Evolutionary conservation across 2,797 vertebrate genomes (phyloP).

Genomic region (Myiotriccus ornatus): DNA sequence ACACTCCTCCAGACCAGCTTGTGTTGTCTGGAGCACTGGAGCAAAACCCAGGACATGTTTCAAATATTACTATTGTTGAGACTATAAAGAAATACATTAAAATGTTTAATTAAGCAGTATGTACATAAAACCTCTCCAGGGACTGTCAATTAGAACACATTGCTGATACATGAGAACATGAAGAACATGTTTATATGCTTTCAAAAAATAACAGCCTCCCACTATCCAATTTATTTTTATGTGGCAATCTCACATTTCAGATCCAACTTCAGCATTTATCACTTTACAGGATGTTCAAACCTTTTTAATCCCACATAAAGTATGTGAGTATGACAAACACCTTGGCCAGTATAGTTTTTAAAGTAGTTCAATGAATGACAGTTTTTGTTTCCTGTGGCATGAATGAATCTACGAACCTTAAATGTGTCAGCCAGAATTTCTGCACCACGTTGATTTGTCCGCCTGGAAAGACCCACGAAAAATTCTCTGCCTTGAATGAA

Average conservation of each 20-base stretch:
- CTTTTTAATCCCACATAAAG: neutral
- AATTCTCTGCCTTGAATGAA: conserved; percentile 89
- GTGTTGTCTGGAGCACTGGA: neutral
- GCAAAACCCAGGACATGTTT: neutral
- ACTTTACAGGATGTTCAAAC: neutral
- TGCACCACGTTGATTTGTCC: conserved; percentile 97
- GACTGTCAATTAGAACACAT: neutral
- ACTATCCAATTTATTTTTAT: neutral
- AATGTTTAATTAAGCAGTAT: neutral
- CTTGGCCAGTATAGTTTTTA: neutral
- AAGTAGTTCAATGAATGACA: neutral
- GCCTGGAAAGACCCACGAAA: conserved; percentile 95
- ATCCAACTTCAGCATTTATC: neutral
- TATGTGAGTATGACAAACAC: neutral
- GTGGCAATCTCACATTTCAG: neutral
- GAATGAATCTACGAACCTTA: conserved; percentile 82
- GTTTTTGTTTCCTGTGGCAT: neutral
- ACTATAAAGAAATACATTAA: neutral
- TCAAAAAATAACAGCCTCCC: neutral
- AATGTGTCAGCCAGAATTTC: conserved; percentile 96
- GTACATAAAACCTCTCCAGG: neutral
- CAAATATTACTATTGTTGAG: neutral
- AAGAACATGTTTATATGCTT: neutral
- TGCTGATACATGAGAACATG: neutral
- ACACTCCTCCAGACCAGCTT: neutral